Percentiles rank a stretch among this genome's conserved stretches.
These are phyloP conservation scores for Caprella mutica DNA, from an alignment of 2,888 invertebrate species.

Conservation along the genomic window DNA sequence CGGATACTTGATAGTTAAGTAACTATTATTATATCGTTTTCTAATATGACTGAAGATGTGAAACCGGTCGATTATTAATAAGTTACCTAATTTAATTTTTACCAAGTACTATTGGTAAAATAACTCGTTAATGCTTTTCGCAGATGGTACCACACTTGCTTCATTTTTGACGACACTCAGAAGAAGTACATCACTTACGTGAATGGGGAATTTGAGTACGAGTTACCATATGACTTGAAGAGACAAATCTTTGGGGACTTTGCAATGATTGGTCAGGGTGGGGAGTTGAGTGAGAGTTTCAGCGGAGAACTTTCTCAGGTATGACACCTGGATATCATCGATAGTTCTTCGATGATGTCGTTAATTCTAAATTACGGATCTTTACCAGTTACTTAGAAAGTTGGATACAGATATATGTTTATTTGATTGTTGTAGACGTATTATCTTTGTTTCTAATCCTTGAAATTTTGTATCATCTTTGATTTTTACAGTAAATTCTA, in stretches of 20 bases:
- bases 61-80: too few species aligned
- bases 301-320: conserved; percentile 30
- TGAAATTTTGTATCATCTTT: not conserved
- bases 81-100: not conserved
- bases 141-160: conserved; percentile 28
- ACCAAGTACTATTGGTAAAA: not conserved
- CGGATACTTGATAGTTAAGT: too few species aligned
- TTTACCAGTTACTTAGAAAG: not conserved
- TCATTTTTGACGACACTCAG: conserved; percentile 15
- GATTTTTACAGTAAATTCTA: not conserved
- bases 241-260: conserved; percentile 12
- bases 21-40: too few species aligned
- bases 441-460: not conserved
- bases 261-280: conserved; percentile 19
- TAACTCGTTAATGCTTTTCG: not conserved
- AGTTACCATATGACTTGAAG: conserved; percentile 15
- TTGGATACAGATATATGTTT: not conserved
- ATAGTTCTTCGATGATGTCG: too few species aligned
- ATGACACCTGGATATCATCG: too few species aligned
- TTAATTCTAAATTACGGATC: too few species aligned
- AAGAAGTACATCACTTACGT: conserved; percentile 17
- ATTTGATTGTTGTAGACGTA: not conserved
- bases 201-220: conserved; percentile 16
- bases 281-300: conserved; percentile 13
- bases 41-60: too few species aligned